Evolutionary conservation across 2,888 invertebrate genomes (phyloP).

Genomic region (Fragum whitleyi): DNA sequence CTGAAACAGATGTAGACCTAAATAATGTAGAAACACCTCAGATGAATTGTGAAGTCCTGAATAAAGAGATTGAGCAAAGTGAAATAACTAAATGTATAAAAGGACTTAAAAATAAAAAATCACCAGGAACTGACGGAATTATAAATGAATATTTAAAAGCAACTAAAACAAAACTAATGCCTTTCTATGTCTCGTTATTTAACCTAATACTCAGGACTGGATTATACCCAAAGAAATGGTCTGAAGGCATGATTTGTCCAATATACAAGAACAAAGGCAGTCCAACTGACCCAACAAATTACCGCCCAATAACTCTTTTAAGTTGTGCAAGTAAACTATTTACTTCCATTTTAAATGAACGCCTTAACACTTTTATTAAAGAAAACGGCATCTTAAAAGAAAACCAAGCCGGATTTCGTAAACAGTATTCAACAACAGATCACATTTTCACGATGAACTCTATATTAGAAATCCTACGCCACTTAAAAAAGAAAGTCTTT

Average conservation of each 20-base stretch:
- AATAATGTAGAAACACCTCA: too few relatives aligned
- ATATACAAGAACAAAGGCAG: conserved; percentile 9
- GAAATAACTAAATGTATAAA: not conserved
- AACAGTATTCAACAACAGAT: conserved; percentile 28
- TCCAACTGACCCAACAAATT: not conserved
- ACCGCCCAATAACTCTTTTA: conserved; percentile 13
- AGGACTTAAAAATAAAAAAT: conserved; percentile 1
- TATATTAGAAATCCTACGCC: conserved; percentile 20
- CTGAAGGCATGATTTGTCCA: conserved; percentile 8
- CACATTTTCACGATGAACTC: conserved; percentile 38
- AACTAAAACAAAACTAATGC: not conserved
- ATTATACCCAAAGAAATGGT: not conserved
- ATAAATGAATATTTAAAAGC: conserved; percentile 18
- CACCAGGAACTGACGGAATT: not conserved
- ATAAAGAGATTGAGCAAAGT: not conserved
- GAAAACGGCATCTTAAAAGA: conserved; percentile 9
- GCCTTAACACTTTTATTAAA: not conserved
- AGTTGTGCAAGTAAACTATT: conserved; percentile 18
- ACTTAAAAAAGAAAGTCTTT: conserved; percentile 32
- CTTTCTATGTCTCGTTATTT: conserved; percentile 9
- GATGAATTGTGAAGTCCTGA: too few relatives aligned
- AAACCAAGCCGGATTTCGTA: conserved; percentile 26
- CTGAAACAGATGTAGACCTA: too few relatives aligned
- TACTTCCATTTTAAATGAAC: conserved; percentile 11
- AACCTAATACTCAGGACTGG: not conserved